Evolutionary conservation across 2,797 vertebrate genomes (phyloP), one percentile per base, ranked within the genome.

Genomic region (Gorsachius magnificus): DNA sequence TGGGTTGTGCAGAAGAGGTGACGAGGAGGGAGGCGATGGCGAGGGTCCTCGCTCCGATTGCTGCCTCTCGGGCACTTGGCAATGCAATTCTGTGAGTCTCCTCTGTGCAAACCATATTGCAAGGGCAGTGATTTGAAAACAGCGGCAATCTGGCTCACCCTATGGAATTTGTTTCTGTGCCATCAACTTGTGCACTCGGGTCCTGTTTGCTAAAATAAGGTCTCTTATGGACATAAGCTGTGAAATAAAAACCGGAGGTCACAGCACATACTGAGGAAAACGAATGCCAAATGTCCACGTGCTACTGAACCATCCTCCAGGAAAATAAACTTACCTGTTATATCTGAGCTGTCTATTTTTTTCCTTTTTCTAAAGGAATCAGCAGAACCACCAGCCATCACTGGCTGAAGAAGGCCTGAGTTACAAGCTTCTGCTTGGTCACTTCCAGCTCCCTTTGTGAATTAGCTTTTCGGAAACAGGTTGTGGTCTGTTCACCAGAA

Each of bases 41-140:
- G 0, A 53, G 53, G 24, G 63, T 54, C 61, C 22, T 35, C 0
- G 6, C n/a, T 35, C 36, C 1, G 1, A 16, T 45, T 28, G 24
- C 46, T 38, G 35, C 50, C 43, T 48, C 16, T 41, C 33, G 43
- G 54, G 36, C 69, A 2, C 45, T 80, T n/a, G 33, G 63, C 69
- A 20, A 0, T 13, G 31, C 20, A 8, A 28, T 38, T 26, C 54
- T 13, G 10, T 16, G 35, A 54, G 38, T 21, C 64, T 26, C 22
- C 21, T 22, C 51, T 4, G 2, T 6, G 28, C 70, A n/a, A 36
- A 18, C 51, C 35, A 6, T 54, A 15, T n/a, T n/a, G 60, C 1
- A 1, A 64, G 64, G 70, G 36, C 64, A 70, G 51, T 11, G 4
- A 13, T 31, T 33, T 18, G 57, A 16, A 57, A 57, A 4, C 41